Evolutionary conservation across 2,888 invertebrate species (phyloP), one percentile per base, ranked within the genome.

Genomic region (Drosophila nigricruria): DNA sequence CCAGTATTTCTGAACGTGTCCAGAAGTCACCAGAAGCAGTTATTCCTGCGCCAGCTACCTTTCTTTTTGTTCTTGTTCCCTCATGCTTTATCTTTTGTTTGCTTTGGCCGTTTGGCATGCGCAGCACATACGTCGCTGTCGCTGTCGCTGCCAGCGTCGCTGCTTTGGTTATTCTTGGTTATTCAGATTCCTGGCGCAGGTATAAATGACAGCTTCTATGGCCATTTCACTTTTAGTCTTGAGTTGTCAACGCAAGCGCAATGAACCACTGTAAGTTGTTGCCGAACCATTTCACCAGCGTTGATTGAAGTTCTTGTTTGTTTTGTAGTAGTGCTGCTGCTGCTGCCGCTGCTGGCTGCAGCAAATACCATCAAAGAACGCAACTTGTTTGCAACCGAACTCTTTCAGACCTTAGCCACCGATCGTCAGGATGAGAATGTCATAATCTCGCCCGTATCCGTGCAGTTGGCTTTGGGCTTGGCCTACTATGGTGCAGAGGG

Each of bases 401-500:
- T 91, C 0, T 91, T 91, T 45, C 91, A 91, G 69, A 91, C 89
- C 4, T 73, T 91, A 42, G 91, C 91, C 65, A 90, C 86, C 18
- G 86, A 84, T n/a, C 83, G 88, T 0, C 91, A 88, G 73, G 42
- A 85, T 42, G 86, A 91, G 68, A 91, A 91, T 79, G 91, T 91
- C 10, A 90, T 91, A 53, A 91, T 91, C 20, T 91, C 91, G 5
- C 91, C 91, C 1, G 89, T 91, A 0, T 88, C 91, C 42, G 79
- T 91, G 43, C 91, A 91, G 58, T 74, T 91, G 50, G 91, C 91
- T 3, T 56, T 91, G 34, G 91, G 91, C 0, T 59, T 91, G 64
- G 89, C 83, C 56, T 91, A 91, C 61, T 91, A 91, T 30, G 91
- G 91, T 1, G 91, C 91, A 0, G 85, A 81, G 59, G 91, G 91